A percentile compares a stretch with the other conserved stretches of the same genome.
These are phyloP conservation scores for Austrolebias charrua DNA, from an alignment of 2,797 vertebrate genomes.

Conservation along the genomic window DNA sequence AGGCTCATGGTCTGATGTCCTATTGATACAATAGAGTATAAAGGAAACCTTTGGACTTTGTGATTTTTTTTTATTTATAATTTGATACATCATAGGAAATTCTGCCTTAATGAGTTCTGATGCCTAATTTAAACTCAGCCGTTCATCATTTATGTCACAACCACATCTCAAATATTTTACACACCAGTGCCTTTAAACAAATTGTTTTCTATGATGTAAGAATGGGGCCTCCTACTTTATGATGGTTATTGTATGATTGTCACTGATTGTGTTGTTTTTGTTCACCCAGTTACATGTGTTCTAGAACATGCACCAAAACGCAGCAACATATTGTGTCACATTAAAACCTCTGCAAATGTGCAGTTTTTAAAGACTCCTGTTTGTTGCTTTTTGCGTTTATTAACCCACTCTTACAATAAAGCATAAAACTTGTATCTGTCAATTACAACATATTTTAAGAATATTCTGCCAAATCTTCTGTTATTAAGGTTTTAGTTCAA, in stretches of 20 bases:
- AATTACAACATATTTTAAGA: too few relatives aligned
- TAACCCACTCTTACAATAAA: too few relatives aligned
- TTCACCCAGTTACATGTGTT: slow-evolving; percentile 38
- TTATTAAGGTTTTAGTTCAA: too few relatives aligned
- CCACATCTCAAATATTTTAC: background rate
- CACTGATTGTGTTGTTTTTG: slow-evolving; percentile 12
- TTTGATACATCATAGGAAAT: too few relatives aligned
- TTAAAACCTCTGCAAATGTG: background rate
- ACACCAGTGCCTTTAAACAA: slow-evolving; percentile 2
- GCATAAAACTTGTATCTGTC: too few relatives aligned
- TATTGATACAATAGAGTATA: background rate
- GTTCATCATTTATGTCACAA: background rate
- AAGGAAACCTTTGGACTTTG: background rate
- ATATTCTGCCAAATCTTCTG: too few relatives aligned
- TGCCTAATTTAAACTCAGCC: background rate
- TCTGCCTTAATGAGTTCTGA: too few relatives aligned
- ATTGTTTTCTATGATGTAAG: background rate
- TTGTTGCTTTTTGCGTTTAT: too few relatives aligned
- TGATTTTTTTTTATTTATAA: too few relatives aligned
- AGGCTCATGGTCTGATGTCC: background rate
- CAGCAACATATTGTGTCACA: slow-evolving; percentile 30
- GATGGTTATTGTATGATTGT: background rate
- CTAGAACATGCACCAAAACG: slow-evolving; percentile 33
- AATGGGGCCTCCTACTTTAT: background rate
- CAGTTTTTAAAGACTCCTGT: background rate